Conservation (phyloP, 2,888 invertebrate species). For the Pollenia amentaria region DNA sequence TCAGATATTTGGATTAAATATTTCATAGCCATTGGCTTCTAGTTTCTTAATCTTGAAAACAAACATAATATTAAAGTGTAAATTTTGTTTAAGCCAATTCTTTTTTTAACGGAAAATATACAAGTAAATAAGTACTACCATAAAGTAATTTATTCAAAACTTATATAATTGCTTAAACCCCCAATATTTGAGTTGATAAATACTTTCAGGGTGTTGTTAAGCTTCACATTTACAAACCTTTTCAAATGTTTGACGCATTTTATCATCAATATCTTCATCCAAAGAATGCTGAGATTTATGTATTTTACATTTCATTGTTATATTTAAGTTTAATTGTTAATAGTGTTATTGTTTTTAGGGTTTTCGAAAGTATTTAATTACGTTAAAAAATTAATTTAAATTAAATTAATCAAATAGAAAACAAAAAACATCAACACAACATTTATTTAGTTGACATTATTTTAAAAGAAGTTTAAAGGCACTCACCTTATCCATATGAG, state of each 20-base stretch:
- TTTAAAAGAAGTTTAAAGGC: background rate
- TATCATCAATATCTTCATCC: constrained; percentile 85
- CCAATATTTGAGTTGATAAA: constrained; percentile 12
- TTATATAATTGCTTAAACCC: background rate
- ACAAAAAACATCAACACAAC: constrained; percentile 76
- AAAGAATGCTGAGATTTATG: constrained; percentile 72
- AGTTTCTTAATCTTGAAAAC: background rate
- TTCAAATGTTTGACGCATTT: constrained; percentile 89
- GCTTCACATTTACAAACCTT: constrained; percentile 87
- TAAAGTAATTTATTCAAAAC: constrained; percentile 16
- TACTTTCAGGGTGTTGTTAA: constrained; percentile 41
- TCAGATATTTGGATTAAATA: no score
- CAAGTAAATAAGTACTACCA: constrained; percentile 14
- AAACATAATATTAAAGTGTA: constrained; percentile 1
- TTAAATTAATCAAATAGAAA: constrained; percentile 32
- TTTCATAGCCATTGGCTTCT: background rate
- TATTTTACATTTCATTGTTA: background rate
- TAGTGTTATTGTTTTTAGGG: constrained; percentile 30
- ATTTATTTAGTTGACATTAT: constrained; percentile 72
- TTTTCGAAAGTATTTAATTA: constrained; percentile 14
- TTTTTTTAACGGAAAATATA: background rate
- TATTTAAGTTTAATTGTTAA: constrained; percentile 17
- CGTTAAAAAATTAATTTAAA: constrained; percentile 11
- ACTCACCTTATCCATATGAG: constrained; percentile 95
- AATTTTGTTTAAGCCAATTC: constrained; percentile 20